Conservation (phyloP, 30 jellyfish, hydroid and myxozoan species). For the Pseudorhiza aurosa region DNA sequence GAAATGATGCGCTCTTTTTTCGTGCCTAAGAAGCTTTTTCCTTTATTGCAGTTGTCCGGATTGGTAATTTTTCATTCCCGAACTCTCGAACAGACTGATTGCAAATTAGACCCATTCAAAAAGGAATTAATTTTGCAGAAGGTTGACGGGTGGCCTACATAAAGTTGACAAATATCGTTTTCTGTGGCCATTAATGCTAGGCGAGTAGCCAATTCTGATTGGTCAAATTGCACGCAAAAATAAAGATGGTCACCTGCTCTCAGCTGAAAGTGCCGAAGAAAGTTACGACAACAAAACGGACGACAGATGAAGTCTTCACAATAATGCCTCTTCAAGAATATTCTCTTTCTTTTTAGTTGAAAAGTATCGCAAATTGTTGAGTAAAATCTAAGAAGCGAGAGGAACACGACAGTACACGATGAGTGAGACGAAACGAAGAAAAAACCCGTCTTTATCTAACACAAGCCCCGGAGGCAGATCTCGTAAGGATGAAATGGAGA, state of each 20-base stretch:
- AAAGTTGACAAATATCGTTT: background rate
- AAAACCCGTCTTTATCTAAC: slow-evolving; percentile 86
- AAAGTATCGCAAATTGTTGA: background rate
- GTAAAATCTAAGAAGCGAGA: background rate
- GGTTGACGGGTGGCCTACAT: slow-evolving; percentile 15
- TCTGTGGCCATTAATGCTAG: background rate
- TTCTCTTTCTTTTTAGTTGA: background rate
- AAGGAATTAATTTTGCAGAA: background rate
- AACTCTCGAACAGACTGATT: too few relatives aligned
- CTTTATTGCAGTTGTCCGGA: too few relatives aligned
- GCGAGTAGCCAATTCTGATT: slow-evolving; percentile 15
- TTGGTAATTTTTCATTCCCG: too few relatives aligned
- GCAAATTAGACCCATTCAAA: background rate
- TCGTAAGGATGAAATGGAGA: slow-evolving; percentile 82
- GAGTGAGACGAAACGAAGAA: slow-evolving; percentile 90
- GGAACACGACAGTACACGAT: background rate
- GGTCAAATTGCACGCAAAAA: slow-evolving; percentile 14
- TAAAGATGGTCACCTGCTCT: slow-evolving; percentile 71
- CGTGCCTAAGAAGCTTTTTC: too few relatives aligned
- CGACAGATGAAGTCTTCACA: too few relatives aligned
- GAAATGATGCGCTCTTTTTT: too few relatives aligned
- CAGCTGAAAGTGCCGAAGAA: slow-evolving; percentile 22
- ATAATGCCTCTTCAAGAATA: background rate
- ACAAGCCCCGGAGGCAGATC: slow-evolving; percentile 89
- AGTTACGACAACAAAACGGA: too few relatives aligned